Evolutionary conservation across 2,888 invertebrate genomes (phyloP).

Genomic region (Nomada ruficornis): DNA sequence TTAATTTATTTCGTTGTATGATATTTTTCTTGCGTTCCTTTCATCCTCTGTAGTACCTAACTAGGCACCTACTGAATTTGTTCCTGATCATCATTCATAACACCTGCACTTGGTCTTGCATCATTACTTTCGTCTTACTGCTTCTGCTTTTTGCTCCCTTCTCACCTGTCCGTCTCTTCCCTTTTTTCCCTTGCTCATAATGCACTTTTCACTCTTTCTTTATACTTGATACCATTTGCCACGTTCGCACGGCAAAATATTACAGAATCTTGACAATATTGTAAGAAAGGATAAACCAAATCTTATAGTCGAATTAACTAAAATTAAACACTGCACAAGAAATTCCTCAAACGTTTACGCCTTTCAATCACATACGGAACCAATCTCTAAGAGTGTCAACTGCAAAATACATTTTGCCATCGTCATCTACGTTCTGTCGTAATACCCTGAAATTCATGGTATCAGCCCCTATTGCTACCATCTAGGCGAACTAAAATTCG

Average conservation of each 20-base stretch:
- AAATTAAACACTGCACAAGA: no score
- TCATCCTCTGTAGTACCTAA: not conserved
- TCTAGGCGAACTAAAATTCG: constrained; percentile 27
- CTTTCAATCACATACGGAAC: no score
- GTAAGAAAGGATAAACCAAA: no score
- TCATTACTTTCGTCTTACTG: not conserved
- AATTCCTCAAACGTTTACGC: no score
- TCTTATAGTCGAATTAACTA: no score
- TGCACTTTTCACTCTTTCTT: not conserved
- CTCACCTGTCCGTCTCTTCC: not conserved
- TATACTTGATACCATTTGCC: not conserved
- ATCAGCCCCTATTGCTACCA: not conserved
- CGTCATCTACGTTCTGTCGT: not conserved
- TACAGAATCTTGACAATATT: no score
- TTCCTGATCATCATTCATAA: constrained; percentile 20
- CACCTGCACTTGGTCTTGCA: not conserved
- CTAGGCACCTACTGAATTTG: not conserved
- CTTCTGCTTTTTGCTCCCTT: not conserved
- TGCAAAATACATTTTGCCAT: no score
- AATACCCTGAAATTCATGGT: no score
- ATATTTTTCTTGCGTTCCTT: constrained; percentile 1
- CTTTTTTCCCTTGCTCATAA: not conserved
- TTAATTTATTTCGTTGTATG: not conserved
- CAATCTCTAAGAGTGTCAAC: no score
- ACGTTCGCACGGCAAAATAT: no score